Evolutionary conservation across 2,113 vertebrate genomes (phyloP).

Genomic region (Steatornis caripensis): DNA sequence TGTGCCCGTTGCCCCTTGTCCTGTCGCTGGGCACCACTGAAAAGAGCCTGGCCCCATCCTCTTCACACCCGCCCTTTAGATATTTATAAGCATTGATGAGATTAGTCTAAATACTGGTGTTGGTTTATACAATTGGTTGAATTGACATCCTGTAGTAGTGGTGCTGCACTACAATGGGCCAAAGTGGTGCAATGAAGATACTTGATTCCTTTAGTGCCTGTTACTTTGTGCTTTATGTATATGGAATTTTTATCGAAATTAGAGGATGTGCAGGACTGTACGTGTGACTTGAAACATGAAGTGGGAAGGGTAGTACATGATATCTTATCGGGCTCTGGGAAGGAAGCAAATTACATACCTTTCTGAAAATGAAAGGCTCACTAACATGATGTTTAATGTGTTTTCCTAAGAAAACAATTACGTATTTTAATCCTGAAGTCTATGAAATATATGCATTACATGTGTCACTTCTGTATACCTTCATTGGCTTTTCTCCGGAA

Average conservation of each 20-base stretch:
- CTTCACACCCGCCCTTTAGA: too few relatives aligned
- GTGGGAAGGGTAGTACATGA: background rate
- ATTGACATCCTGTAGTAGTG: accelerated
- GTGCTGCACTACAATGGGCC: background rate
- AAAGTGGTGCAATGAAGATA: background rate
- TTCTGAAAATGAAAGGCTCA: background rate
- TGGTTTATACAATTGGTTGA: background rate
- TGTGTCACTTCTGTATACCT: background rate
- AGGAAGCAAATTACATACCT: background rate
- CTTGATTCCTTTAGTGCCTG: background rate
- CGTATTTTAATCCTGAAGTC: background rate
- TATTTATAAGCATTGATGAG: too few relatives aligned
- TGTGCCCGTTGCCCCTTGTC: too few relatives aligned
- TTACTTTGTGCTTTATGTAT: background rate
- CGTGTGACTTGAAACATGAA: background rate
- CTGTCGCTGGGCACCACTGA: too few relatives aligned
- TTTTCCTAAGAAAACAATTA: background rate
- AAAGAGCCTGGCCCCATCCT: too few relatives aligned
- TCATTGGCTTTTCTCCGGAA: constrained; percentile 18
- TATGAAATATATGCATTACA: background rate
- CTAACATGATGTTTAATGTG: background rate
- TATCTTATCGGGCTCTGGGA: background rate
- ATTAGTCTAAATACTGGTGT: background rate
- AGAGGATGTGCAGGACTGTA: background rate
- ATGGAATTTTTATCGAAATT: background rate